Base-by-base conservation (phyloP, 2,797 vertebrate genomes). In the Nannoperca obscura region DNA sequence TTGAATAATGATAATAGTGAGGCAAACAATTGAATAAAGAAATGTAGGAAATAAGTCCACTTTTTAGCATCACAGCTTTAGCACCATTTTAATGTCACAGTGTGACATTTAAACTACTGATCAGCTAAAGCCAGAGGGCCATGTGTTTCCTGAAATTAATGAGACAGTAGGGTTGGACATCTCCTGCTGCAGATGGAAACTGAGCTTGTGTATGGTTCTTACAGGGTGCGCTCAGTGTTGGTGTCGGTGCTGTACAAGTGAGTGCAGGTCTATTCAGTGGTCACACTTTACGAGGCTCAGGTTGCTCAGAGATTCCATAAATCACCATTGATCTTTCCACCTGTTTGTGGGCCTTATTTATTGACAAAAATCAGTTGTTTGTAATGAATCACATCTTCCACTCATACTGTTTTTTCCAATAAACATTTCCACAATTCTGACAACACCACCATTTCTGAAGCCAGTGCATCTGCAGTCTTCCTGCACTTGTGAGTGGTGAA, bases 11-110 rank as follows among this genome's bases (percentile, higher is more conserved):
- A 73, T 24, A 32, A 46, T 46, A 4, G 6, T 57, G 8, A 71
- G 7, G 54, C 14, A 58, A 47, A 64, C 13, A 38, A 67, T 53
- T 0, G 17, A 27, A 17, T n/a, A 5, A 73, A 59, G 5, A 50
- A 78, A 36, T 22, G n/a, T 57, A 60, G 50, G 46, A 58, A 76
- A 64, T 22, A 70, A 64, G 14, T 57, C 42, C 11, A 44, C 47
- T 64, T 73, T 54, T 54, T 14, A 38, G 52, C 24, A 40, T 60
- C 32, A 47, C 42, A 42, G 5, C 55, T 76, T 63, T 80, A 66
- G 74, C 74, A 89, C 69, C 63, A 71, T 75, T 85, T 86, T 82
- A 86, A 78, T 78, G 65, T 74, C 61, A 64, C 38, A 71, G 20
- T 47, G 69, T 57, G 52, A 81, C 64, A 71, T 82, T 80, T 75